phyloP scores from a whole-genome alignment of 2,888 invertebrate species.

The Trachelus stipa region DNA sequence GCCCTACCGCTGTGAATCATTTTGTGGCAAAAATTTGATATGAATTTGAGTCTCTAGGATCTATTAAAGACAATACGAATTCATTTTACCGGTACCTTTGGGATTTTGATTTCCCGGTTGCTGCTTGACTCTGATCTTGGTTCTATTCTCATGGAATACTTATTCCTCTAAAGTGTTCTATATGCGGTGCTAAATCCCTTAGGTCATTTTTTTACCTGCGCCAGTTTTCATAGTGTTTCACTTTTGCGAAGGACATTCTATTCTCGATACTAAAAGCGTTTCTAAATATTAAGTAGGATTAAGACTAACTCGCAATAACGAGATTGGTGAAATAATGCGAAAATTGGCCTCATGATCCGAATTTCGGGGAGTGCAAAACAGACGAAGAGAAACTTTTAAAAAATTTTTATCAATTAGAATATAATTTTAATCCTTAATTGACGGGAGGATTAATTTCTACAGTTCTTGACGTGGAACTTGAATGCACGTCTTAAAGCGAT shows the following conservation, averaged over 20 bases:
- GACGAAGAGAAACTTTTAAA: constrained; percentile 11
- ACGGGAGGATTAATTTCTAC: no score
- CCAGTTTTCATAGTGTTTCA: constrained; percentile 2
- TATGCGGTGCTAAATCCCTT: neutral
- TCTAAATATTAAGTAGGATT: neutral
- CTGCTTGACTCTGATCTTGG: neutral
- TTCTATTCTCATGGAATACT: neutral
- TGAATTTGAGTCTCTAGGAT: neutral
- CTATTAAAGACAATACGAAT: neutral
- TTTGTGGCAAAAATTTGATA: neutral
- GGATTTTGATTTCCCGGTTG: neutral
- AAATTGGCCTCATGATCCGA: neutral
- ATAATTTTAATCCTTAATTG: neutral
- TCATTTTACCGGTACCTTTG: neutral
- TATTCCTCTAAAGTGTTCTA: neutral
- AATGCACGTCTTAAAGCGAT: no score
- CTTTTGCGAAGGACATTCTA: neutral
- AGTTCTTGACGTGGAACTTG: no score
- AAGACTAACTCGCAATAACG: neutral
- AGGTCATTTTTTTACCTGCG: constrained; percentile 1
- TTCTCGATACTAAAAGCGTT: neutral
- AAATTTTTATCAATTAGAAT: constrained; percentile 25
- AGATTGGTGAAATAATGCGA: neutral
- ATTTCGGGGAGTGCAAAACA: neutral
- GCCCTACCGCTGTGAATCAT: neutral